Evolutionary conservation across 1,140 invertebrate genomes (phyloP).

Genomic region (Habropoda laboriosa): DNA sequence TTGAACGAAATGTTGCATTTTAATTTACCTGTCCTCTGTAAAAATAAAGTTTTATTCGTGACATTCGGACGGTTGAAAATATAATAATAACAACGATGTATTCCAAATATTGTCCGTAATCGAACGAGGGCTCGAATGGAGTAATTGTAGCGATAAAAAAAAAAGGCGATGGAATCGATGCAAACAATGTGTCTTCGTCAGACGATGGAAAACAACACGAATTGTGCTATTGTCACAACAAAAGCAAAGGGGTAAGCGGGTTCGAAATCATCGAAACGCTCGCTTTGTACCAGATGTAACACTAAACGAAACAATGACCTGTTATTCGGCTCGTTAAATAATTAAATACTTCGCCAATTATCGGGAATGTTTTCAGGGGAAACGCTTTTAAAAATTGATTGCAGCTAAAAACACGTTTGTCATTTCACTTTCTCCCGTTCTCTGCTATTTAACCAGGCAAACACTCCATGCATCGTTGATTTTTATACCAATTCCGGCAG

Average conservation of each 20-base stretch:
- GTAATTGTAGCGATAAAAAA: not conserved
- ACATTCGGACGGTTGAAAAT: too few species aligned
- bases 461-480: too few species aligned
- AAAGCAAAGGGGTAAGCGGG: not conserved
- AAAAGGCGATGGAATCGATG: not conserved
- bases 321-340: not conserved
- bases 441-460: not conserved
- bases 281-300: not conserved
- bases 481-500: too few species aligned
- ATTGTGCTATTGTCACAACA: not conserved
- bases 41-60: too few species aligned
- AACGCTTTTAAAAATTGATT: not conserved
- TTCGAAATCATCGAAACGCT: not conserved
- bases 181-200: not conserved
- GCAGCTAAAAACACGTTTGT: not conserved
- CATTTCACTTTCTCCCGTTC: not conserved
- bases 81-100: too few species aligned
- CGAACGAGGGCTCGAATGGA: too few species aligned
- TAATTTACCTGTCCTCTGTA: too few species aligned
- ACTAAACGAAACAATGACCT: not conserved
- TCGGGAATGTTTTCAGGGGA: not conserved
- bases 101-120: too few species aligned
- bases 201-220: not conserved
- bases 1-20: too few species aligned
- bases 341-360: slow-evolving; percentile 1